These are phyloP conservation scores for Coelopa frigida DNA, from an alignment of 1,140 invertebrate species.

Conservation along the genomic window DNA sequence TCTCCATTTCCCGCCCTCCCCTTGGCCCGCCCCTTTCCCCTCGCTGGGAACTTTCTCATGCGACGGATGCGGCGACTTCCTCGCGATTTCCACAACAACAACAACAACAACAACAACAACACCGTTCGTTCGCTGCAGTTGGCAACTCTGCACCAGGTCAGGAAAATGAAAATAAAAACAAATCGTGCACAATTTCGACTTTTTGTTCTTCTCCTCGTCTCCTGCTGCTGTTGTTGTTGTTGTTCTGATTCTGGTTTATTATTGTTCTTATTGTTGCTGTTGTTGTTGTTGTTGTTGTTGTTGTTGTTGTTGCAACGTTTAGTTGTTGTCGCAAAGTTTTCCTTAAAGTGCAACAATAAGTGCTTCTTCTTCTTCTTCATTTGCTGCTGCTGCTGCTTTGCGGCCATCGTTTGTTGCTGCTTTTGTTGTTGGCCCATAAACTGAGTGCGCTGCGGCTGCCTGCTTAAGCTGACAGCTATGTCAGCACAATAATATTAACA, in stretches of 20 bases:
- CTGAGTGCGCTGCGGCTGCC: no score
- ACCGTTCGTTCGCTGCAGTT: background rate
- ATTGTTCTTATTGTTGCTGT: no score
- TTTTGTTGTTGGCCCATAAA: background rate
- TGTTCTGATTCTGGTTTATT: background rate
- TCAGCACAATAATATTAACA: no score
- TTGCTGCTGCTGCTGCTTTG: background rate
- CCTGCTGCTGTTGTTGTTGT: no score
- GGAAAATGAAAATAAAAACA: background rate
- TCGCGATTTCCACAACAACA: background rate
- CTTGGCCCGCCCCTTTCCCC: background rate
- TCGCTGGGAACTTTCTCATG: background rate
- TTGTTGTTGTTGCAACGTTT: background rate
- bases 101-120: no score
- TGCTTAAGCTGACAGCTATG: no score
- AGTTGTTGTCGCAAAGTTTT: background rate
- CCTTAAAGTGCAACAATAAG: constrained; percentile 2
- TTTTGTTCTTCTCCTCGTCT: no score
- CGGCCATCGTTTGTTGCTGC: background rate
- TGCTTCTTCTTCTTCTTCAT: background rate
- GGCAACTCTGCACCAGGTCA: background rate
- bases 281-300: background rate
- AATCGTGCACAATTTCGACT: background rate
- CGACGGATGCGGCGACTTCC: background rate
- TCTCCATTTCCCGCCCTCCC: background rate